Percentiles rank a stretch among this genome's conserved stretches.
Evolutionary conservation across 2,113 vertebrate species (phyloP).

Genomic region (Donacobius atricapilla): DNA sequence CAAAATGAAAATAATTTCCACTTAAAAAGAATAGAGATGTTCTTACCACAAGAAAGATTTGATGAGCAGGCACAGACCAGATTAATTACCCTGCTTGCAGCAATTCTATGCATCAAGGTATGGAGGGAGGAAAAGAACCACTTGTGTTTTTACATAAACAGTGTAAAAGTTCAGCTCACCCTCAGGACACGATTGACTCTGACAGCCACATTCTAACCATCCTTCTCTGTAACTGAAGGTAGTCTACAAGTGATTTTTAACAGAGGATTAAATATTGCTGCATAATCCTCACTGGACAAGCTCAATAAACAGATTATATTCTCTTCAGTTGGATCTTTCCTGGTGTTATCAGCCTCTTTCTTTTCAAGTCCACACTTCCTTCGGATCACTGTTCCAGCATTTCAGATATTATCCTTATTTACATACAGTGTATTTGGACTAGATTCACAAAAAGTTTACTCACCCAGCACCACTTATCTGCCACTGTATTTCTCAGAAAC

Average conservation of each 20-base stretch:
- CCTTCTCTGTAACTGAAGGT: not conserved
- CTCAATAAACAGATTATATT: not conserved
- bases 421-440: not conserved
- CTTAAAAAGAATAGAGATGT: not conserved
- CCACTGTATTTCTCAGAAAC: not conserved
- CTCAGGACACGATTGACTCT: not conserved
- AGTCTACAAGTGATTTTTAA: not conserved
- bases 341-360: not conserved
- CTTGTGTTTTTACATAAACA: constrained; percentile 31
- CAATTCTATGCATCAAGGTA: not conserved
- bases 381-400: constrained; percentile 2
- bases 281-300: not conserved
- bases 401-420: constrained; percentile 36
- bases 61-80: constrained; percentile 9
- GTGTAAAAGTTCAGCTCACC: not conserved
- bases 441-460: constrained; percentile 12
- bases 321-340: not conserved
- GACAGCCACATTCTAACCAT: not conserved
- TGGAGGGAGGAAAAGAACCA: not conserved
- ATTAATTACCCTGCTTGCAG: constrained; percentile 36
- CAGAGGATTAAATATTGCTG: not conserved
- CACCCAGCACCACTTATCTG: not conserved
- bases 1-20: not conserved
- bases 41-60: constrained; percentile 43
- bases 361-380: not conserved